Conservation (phyloP, 2,797 vertebrate species). For the Tolypeutes matacus region DNA sequence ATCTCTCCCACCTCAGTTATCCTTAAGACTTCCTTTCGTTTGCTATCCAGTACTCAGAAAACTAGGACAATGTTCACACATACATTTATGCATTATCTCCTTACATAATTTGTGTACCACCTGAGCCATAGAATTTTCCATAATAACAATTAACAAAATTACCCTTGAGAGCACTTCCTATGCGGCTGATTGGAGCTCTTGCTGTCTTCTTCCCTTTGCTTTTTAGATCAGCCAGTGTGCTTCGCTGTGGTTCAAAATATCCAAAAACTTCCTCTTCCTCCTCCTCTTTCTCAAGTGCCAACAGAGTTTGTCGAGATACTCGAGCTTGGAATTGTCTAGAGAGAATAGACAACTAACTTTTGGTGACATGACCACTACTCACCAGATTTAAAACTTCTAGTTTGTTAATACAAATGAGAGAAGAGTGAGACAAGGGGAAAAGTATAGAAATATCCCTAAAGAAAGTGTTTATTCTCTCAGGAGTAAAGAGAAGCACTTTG, state of each 20-base stretch:
- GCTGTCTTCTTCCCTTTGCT: constrained; percentile 94
- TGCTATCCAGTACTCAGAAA: constrained; percentile 56
- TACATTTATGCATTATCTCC: constrained; percentile 46
- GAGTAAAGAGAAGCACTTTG: constrained; percentile 36
- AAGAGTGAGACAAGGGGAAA: not conserved
- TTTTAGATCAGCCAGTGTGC: constrained; percentile 92
- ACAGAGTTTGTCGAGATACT: constrained; percentile 93
- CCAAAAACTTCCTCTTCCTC: constrained; percentile 80
- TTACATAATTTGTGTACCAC: constrained; percentile 50
- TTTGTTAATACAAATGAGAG: constrained; percentile 41
- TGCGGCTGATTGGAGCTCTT: constrained; percentile 91
- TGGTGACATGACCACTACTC: constrained; percentile 14
- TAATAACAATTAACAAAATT: constrained; percentile 69
- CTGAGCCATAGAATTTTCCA: not conserved
- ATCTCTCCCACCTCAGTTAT: not conserved
- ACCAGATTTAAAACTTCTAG: constrained; percentile 39
- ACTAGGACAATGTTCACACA: constrained; percentile 8
- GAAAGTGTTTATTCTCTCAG: constrained; percentile 35
- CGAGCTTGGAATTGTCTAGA: constrained; percentile 96
- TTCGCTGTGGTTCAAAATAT: constrained; percentile 89
- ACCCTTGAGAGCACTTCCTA: constrained; percentile 91
- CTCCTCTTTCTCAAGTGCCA: constrained; percentile 88
- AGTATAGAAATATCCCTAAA: constrained; percentile 32
- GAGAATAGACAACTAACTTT: constrained; percentile 26
- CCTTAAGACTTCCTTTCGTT: constrained; percentile 43